Base-by-base conservation (phyloP, 2,113 vertebrate species). In the Oophaga pumilio region DNA sequence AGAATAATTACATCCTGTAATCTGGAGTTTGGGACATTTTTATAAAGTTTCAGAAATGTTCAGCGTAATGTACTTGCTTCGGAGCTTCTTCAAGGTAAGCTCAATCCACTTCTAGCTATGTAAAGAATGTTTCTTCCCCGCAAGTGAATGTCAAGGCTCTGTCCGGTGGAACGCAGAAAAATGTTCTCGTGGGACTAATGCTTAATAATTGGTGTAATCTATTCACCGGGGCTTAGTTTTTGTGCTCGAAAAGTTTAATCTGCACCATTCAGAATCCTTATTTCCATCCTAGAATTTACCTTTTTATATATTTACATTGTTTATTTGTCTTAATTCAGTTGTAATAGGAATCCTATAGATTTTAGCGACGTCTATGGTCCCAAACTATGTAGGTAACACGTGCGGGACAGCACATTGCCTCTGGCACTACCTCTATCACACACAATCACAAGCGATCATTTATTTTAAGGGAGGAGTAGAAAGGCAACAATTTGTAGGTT, bases 11-110 rank as follows among this genome's bases (percentile, higher is more conserved):
- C 90, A 89, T 91, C 68, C 66, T 82, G n/a, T 91, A 92, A 90
- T 91, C 79, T 89, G 92, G 76, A 89, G 87, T 85, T 87, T 24
- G 85, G 84, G 85, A 89, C 89, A 91, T 89, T 84, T 94, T 90
- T 85, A 86, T 87, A 89, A 90, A 80, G 64, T 87, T 62, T 90
- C 90, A 92, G 94, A 93, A 93, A 97, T 96, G 96, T 92, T 97
- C 80, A 93, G 94, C 89, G 90, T 96, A 85, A 90, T 96, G 93
- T 96, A 93, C 92, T 96, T 97, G 89, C 94, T 97, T 85, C 95
- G 94, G 88, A 93, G 95, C 89, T 94, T 97, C 92, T 96, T 97
- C 90, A 94, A 96, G 96, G 96, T 97, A 95, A 95, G 93, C 53
- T 14, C 87, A 92, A 91, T 92, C 87, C 83, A 92, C 85, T 91